A percentile compares a stretch with the other conserved stretches of the same genome.
Evolutionary conservation across 1,140 invertebrate species (phyloP).

Genomic region (Polypedilum pembai): DNA sequence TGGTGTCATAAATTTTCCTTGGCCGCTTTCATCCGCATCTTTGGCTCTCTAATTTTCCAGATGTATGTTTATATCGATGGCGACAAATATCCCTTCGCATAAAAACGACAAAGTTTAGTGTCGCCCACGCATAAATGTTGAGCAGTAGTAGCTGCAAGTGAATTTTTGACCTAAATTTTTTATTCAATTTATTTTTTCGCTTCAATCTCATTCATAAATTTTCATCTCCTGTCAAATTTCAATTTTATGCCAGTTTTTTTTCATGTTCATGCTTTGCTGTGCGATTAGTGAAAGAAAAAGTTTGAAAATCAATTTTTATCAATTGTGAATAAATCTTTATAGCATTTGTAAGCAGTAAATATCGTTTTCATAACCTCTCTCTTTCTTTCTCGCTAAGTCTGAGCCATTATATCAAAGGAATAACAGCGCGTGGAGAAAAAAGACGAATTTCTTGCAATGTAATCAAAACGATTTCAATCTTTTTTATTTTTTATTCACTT

Average conservation of each 20-base stretch:
- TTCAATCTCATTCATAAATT: neutral
- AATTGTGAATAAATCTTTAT: neutral
- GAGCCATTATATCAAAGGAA: too few species aligned
- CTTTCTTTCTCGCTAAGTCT: too few species aligned
- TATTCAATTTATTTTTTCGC: constrained; percentile 1
- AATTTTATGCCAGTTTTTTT: too few species aligned
- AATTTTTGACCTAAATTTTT: constrained; percentile 16
- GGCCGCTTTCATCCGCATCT: neutral
- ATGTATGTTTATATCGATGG: constrained; percentile 10
- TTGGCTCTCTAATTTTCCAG: neutral
- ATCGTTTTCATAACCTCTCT: constrained; percentile 1
- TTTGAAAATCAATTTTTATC: constrained; percentile 10
- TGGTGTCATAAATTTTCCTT: neutral
- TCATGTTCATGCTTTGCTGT: too few species aligned
- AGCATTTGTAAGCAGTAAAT: constrained; percentile 8
- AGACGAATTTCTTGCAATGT: neutral
- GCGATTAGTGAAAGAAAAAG: neutral
- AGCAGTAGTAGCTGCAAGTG: neutral
- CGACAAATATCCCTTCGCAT: constrained; percentile 8
- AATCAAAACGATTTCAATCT: neutral
- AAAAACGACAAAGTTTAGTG: neutral
- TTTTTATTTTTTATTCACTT: neutral
- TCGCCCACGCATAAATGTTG: neutral
- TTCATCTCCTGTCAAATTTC: neutral
- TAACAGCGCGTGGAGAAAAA: neutral